phyloP scores from a whole-genome alignment of 2,888 invertebrate species.

The Baccha elongata region DNA sequence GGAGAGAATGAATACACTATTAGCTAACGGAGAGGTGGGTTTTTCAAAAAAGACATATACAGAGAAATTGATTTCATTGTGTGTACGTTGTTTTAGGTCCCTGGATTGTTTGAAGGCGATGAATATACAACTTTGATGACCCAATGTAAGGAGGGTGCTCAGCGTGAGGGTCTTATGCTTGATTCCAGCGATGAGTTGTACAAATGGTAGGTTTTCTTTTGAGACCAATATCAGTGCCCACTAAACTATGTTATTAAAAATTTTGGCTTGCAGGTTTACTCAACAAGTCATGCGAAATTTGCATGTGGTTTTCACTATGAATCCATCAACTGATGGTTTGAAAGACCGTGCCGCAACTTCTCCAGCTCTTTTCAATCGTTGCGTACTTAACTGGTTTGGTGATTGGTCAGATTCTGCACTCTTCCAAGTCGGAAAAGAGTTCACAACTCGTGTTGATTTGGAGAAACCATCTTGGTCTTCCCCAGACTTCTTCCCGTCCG shows the following conservation, averaged over 20 bases:
- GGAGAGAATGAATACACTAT: constrained; percentile 98
- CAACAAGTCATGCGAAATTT: constrained; percentile 99
- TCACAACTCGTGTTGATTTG: constrained; percentile 97
- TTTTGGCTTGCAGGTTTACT: constrained; percentile 86
- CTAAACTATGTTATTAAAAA: neutral
- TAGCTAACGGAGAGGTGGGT: constrained; percentile 96
- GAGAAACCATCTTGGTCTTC: constrained; percentile 93
- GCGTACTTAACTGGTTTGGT: constrained; percentile 99
- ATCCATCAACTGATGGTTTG: constrained; percentile 98
- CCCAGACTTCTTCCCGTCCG: constrained; percentile 95
- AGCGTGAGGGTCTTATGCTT: constrained; percentile 98
- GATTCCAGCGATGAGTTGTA: constrained; percentile 99
- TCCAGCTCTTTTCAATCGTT: constrained; percentile 99
- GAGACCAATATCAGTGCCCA: neutral
- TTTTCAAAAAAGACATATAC: constrained; percentile 65
- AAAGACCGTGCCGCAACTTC: constrained; percentile 99
- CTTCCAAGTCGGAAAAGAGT: constrained; percentile 98
- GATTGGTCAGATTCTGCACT: constrained; percentile 99
- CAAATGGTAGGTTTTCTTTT: constrained; percentile 88
- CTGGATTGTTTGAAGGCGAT: constrained; percentile 97
- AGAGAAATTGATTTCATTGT: too few relatives aligned
- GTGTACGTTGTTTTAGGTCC: constrained; percentile 84
- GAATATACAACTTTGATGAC: constrained; percentile 99
- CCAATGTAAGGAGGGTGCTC: constrained; percentile 99
- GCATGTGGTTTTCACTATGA: constrained; percentile 99